Evolutionary conservation across 2,113 vertebrate genomes (phyloP), one percentile per base, ranked within the genome.

Genomic region (Psammodynastes pulverulentus): DNA sequence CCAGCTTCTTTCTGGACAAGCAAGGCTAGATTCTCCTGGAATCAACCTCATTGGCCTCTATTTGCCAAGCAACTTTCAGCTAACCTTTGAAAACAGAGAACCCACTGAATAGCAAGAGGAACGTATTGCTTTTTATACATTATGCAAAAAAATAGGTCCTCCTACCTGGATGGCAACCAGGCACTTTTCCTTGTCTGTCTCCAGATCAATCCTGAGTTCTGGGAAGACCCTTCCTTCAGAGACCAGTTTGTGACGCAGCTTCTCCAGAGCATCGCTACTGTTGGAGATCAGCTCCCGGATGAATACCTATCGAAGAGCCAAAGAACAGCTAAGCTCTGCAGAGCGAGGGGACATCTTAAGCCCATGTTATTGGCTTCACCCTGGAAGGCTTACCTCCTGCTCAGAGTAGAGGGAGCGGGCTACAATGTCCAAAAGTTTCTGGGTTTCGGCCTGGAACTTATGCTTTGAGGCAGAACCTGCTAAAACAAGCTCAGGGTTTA

Each of bases 251-350:
- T 99, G 98, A 0, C 98, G 98, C 91, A 99, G 97, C 87, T 99
- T 99, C 96, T 99, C 99, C 95, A 99, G 96, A 3, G 99, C 99
- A 0, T 99, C 99, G 0, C 99, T 99, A 91, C 98, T 96, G 0
- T 99, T 99, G 91, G 99, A 99, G 96, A 99, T 98, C 93, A 99
- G 97, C 96, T 99, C 99, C 86, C 99, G 97, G 94, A 99, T 98
- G 86, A 99, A 99, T 0, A 99, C 99, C 99, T 99, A 84, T 79
- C 17, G 7, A 10, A 52, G 88, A 0, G 0, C 5, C 43, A 23
- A 26, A 46, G 4, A 86, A 17, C 12, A 34, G 5, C 48, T 87
- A 7, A 51, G 29, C 48, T 87, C 49, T 43, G 34, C 34, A 79
- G 72, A 79, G 34, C 46, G 23, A 46, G 3, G 84, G 46, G 24